Evolutionary conservation across 2,888 invertebrate species (phyloP).

Genomic region (Dione juno): DNA sequence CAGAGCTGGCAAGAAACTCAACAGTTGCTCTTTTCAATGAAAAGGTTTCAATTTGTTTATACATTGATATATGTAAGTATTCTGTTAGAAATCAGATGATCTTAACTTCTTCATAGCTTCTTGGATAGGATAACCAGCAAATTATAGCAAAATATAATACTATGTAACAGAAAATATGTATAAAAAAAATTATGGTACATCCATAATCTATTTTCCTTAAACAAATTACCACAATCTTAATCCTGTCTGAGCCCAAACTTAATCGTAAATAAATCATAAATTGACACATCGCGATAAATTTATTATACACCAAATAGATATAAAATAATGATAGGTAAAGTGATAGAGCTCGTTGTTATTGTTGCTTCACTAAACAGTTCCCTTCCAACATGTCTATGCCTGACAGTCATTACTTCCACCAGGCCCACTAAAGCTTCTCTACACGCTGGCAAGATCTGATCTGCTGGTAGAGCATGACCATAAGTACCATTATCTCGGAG

Average conservation of each 20-base stretch:
- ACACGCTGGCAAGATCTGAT: slow-evolving; percentile 85
- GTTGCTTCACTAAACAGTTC: slow-evolving; percentile 44
- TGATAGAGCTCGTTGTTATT: background rate
- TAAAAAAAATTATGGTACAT: too few species aligned
- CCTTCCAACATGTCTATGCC: slow-evolving; percentile 51
- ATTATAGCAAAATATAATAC: too few species aligned
- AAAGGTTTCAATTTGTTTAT: too few species aligned
- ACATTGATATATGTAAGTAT: too few species aligned
- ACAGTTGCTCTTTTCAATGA: too few species aligned
- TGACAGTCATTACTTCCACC: slow-evolving; percentile 71
- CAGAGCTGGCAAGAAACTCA: too few species aligned
- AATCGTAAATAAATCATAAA: slow-evolving; percentile 6
- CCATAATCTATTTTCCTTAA: too few species aligned
- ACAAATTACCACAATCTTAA: background rate
- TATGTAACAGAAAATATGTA: too few species aligned
- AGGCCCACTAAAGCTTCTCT: slow-evolving; percentile 83
- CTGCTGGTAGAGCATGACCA: slow-evolving; percentile 87
- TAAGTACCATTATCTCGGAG: slow-evolving; percentile 86
- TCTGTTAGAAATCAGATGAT: too few species aligned
- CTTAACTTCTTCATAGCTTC: too few species aligned
- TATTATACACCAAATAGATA: slow-evolving; percentile 1
- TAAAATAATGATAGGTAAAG: background rate
- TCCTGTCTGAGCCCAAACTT: slow-evolving; percentile 1
- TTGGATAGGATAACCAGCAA: too few species aligned
- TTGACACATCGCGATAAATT: background rate